Conservation (phyloP, 2,113 vertebrate species). For the Xenus cinereus region DNA sequence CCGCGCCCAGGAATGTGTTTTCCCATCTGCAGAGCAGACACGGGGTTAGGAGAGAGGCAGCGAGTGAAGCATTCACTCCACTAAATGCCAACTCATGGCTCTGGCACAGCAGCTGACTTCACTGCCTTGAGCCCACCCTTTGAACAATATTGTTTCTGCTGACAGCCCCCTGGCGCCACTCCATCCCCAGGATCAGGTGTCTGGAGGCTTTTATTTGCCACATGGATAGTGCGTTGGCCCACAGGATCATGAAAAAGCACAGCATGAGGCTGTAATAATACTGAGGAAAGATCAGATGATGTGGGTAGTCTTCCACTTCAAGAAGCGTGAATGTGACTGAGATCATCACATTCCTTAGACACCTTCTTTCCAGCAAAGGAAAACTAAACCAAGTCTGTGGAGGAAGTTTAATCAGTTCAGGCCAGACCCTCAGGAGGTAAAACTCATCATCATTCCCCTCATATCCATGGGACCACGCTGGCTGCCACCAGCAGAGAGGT, state of each 20-base stretch:
- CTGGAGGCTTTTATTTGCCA: not conserved
- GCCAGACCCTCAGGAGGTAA: not conserved
- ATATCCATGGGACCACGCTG: not conserved
- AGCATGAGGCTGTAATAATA: not conserved
- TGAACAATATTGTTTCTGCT: not conserved
- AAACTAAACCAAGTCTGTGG: not conserved
- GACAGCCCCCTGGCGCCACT: not conserved
- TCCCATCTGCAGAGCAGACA: slow-evolving; percentile 25
- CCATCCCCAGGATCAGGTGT: not conserved
- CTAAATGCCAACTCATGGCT: slow-evolving; percentile 15
- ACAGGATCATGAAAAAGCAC: not conserved
- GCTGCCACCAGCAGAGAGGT: not conserved
- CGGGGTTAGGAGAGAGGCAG: not conserved
- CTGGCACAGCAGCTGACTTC: not conserved
- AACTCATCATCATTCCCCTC: not conserved
- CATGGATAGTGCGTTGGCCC: not conserved
- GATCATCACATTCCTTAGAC: not conserved
- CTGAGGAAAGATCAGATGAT: not conserved
- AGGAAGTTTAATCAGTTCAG: not conserved
- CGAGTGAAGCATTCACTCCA: not conserved
- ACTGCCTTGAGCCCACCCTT: not conserved
- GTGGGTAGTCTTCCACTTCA: not conserved
- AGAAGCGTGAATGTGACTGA: not conserved
- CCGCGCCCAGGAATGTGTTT: not conserved
- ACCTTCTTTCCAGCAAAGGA: not conserved